These are phyloP conservation scores for Parapsyche elsis DNA, from an alignment of 1,140 invertebrate genomes.

Conservation along the genomic window DNA sequence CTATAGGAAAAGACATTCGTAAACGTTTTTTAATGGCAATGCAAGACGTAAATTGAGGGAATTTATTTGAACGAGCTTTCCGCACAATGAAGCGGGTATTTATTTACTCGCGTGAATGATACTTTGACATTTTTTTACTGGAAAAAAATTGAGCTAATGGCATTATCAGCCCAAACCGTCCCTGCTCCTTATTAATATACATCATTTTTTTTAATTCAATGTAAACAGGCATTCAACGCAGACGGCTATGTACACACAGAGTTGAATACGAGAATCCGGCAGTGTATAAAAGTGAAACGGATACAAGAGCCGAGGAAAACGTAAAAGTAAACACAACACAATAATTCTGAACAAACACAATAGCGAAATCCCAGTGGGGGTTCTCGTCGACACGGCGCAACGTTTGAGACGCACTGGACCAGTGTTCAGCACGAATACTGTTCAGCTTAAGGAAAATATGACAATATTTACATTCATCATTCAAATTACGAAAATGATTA, in stretches of 20 bases:
- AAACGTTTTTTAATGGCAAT: neutral
- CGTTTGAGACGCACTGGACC: neutral
- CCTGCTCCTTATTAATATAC: too few relatives aligned
- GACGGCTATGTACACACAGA: neutral
- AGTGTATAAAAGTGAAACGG: slow-evolving; percentile 9
- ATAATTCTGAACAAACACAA: slow-evolving; percentile 27
- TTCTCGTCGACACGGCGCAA: neutral
- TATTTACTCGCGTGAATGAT: too few relatives aligned
- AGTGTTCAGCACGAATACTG: neutral
- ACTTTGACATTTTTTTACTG: too few relatives aligned
- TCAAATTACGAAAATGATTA: too few relatives aligned
- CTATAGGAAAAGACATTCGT: neutral
- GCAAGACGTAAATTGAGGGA: neutral
- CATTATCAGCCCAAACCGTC: too few relatives aligned
- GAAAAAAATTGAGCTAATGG: too few relatives aligned
- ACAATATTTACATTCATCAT: too few relatives aligned
- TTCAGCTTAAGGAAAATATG: too few relatives aligned
- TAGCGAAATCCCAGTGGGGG: neutral
- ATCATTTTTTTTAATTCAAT: neutral
- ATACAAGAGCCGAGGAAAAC: neutral
- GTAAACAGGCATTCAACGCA: neutral
- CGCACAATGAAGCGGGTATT: too few relatives aligned
- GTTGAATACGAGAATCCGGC: neutral
- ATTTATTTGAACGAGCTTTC: neutral
- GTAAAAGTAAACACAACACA: slow-evolving; percentile 21